Evolutionary conservation across 2,797 vertebrate species (phyloP), one percentile per base, ranked within the genome.

Genomic region (Coregonus sp.): DNA sequence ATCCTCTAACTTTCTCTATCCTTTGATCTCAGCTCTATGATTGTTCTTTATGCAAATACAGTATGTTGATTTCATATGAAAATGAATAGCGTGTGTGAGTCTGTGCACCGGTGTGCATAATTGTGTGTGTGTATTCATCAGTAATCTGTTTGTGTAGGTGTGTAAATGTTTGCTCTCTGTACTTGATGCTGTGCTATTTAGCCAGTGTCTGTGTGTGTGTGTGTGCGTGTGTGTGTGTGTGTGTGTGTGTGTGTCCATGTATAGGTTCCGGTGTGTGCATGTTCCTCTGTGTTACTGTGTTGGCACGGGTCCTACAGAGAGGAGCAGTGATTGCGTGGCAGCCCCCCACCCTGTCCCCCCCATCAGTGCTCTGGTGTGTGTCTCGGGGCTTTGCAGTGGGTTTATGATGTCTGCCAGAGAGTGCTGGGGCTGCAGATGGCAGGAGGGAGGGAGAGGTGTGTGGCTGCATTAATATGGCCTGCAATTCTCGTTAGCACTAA

Each of bases 381-480:
- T 92, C 90, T 92, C 82, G 71, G 76, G 77, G 81, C 83, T 90
- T 86, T 81, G 86, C 81, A 74, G 82, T 87, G 88, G 87, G 88
- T 92, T 93, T 92, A 90, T 91, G 91, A 88, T 89, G 90, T 94
- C 94, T 94, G 91, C 91, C 91, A 92, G 79, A 74, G 85, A 84
- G 84, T 70, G 81, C 73, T 61, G 87, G 79, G 85, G 88, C 87
- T 92, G 89, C 94, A 94, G 93, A 95, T 94, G 94, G 94, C 91
- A 92, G 85, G 47, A 67, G 87, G 84, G 78, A 85, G 85, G 80
- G 81, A 90, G 92, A 92, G 92, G 92, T 93, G 94, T 93, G 94
- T 91, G 92, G 91, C 90, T 94, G 94, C 94, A 94, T 95, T 95
- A 95, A 95, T 95, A 93, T 72, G 86, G 92, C 93, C 94, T 95